Evolutionary conservation across 2,113 vertebrate genomes (phyloP), one percentile per base, ranked within the genome.

Genomic region (Aptenodytes forsteri): DNA sequence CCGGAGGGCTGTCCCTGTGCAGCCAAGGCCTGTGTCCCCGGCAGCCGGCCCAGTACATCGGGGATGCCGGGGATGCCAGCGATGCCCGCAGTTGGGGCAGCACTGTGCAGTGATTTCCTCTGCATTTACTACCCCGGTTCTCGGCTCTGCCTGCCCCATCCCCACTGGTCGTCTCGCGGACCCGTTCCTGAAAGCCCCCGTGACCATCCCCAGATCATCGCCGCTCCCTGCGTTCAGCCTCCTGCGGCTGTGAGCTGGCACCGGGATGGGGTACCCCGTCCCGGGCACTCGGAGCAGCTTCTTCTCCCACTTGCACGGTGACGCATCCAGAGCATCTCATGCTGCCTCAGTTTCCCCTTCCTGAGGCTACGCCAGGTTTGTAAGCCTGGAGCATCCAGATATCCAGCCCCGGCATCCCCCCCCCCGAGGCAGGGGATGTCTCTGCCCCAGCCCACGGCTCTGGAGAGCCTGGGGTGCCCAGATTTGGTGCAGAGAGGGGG

Each of bases 301-400:
- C 49, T 67, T 82, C 30, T 17, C 27, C 19, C 2, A 1, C 13
- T 69, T 66, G 27, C 6, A 2, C 1, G 1, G 42, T n/a, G 73
- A 66, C 2, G 7, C 75, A 44, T 54, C 56, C 82, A 26, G 47
- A 81, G 38, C 47, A 27, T 69, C 67, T 70, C 22, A 0, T 11
- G 25, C 83, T 89, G 66, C 91, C 80, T 94, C 76, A 32, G 50
- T 94, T 95, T 96, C 89, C 72, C 69, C 55, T 86, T 58, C 85
- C 62, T 2, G 11, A 49, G 70, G 82, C 36, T 34, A 4, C 3
- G 1, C 16, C 69, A 50, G 32, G 10, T 77, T 92, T 76, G 23
- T 21, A 13, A 67, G 27, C 66, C 38, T 34, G 64, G 32, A 36
- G 14, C 13, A 8, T 62, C 30, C 26, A 11, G 15, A 3, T 4